Conservation (phyloP, 2,888 invertebrate genomes). For the Himalopsyche kuldschensis region DNA sequence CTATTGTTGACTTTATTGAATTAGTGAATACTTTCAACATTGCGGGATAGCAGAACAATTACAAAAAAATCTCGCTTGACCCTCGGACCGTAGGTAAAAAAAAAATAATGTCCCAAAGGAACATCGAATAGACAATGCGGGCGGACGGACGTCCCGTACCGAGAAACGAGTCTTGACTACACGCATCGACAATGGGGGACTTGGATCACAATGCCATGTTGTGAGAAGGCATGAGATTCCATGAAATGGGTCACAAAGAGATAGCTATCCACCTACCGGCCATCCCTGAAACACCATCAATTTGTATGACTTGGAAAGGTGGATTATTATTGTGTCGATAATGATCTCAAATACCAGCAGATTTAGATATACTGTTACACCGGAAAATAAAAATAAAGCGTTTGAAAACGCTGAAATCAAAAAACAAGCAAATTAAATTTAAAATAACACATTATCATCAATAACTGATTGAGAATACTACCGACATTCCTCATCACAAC, state of each 20-base stretch:
- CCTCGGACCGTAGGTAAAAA: neutral
- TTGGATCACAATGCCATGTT: neutral
- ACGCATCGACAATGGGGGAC: neutral
- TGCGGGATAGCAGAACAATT: too few species aligned
- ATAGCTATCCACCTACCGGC: neutral
- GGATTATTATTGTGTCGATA: too few species aligned
- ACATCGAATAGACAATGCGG: neutral
- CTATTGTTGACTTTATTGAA: too few species aligned
- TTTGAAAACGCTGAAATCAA: too few species aligned
- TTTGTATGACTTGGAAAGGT: neutral
- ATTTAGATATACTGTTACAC: too few species aligned
- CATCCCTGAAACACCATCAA: neutral
- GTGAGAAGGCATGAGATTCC: neutral
- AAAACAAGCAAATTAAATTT: too few species aligned
- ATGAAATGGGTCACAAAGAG: neutral
- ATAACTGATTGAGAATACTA: too few species aligned
- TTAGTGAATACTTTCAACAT: too few species aligned
- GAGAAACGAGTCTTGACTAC: neutral
- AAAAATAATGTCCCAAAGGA: neutral
- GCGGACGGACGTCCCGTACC: neutral
- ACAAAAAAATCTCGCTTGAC: neutral
- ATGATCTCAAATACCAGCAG: too few species aligned
- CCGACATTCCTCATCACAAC: too few species aligned
- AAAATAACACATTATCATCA: too few species aligned
- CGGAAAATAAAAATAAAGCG: too few species aligned